Percentiles rank a stretch among this genome's conserved stretches.
Conservation (phyloP, 2,888 invertebrate genomes). For the Tubulanus polymorphus region DNA sequence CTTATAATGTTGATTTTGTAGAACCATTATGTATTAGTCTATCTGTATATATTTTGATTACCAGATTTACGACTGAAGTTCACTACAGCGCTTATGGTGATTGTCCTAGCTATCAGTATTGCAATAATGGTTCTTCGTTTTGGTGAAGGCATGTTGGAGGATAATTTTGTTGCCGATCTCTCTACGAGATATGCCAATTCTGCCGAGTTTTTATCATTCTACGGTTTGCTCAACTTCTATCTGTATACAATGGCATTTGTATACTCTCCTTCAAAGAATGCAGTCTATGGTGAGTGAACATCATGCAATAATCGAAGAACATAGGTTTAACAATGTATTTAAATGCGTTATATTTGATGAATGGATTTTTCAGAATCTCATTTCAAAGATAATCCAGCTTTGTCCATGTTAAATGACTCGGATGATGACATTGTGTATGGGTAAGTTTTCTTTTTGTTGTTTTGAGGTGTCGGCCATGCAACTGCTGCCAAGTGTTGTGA, state of each 20-base stretch:
- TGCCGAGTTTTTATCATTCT: constrained; percentile 92
- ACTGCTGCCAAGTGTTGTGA: no score
- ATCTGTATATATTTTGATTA: no score
- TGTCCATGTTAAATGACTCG: constrained; percentile 97
- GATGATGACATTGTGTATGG: constrained; percentile 92
- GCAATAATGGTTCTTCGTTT: constrained; percentile 76
- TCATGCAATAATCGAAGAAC: background rate
- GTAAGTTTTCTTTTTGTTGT: constrained; percentile 38
- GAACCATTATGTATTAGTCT: no score
- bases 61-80: constrained; percentile 88
- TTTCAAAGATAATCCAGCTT: constrained; percentile 95
- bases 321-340: background rate
- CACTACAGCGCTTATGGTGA: constrained; percentile 77
- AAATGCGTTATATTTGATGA: constrained; percentile 2
- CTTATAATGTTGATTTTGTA: no score
- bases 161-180: constrained; percentile 87
- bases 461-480: background rate
- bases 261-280: constrained; percentile 78
- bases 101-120: constrained; percentile 72
- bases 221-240: constrained; percentile 90
- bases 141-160: constrained; percentile 84
- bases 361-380: constrained; percentile 68
- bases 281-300: constrained; percentile 70
- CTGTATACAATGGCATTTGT: constrained; percentile 90
- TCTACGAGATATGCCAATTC: constrained; percentile 85